A percentile compares a stretch with the other conserved stretches of the same genome.
Conservation (phyloP, 1,140 invertebrate genomes). For the Plutomurus gul region DNA sequence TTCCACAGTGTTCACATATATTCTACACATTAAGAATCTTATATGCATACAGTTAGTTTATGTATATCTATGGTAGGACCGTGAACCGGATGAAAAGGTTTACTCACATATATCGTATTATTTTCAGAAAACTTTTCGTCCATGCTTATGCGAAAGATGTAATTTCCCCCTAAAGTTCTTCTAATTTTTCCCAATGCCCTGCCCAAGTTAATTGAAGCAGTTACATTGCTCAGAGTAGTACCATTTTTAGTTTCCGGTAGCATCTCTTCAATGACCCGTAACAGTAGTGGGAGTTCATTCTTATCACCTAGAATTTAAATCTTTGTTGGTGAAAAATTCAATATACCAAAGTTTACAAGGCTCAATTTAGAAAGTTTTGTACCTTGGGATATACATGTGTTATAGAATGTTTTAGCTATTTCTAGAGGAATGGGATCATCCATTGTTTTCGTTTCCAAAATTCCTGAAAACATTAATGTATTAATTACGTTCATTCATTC, state of each 20-base stretch:
- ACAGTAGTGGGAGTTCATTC: background rate
- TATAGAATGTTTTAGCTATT: background rate
- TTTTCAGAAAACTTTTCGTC: background rate
- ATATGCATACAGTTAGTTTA: background rate
- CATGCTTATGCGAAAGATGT: background rate
- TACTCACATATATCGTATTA: background rate
- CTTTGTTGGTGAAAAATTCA: background rate
- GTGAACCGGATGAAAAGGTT: too few relatives aligned
- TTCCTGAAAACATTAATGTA: background rate
- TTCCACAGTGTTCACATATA: background rate
- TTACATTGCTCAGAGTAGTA: background rate
- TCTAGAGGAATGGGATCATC: background rate
- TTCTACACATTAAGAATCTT: background rate
- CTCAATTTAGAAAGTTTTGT: background rate
- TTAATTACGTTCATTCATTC: background rate
- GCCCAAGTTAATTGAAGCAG: background rate
- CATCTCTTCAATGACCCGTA: background rate
- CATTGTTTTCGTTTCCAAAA: background rate
- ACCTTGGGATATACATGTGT: slow-evolving; percentile 16
- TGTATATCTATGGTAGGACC: too few relatives aligned
- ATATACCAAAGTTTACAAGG: background rate
- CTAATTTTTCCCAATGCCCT: background rate
- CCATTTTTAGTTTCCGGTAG: background rate
- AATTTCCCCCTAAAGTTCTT: background rate
- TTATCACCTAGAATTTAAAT: background rate